These are phyloP conservation scores for Drosophila nr. fundita DNA, from an alignment of 2,888 invertebrate species.

Conservation along the genomic window DNA sequence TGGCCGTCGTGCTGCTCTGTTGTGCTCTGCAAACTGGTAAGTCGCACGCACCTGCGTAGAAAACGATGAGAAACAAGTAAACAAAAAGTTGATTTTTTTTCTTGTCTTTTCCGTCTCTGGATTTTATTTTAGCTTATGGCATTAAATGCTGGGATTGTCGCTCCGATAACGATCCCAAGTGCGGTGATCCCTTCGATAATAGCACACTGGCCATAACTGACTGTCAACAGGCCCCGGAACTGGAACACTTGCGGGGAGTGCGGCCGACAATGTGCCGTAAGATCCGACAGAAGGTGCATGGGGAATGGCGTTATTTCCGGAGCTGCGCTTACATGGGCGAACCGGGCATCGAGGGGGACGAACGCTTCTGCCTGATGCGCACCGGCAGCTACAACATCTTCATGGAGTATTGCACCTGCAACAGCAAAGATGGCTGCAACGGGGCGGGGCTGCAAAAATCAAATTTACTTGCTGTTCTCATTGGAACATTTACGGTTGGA, in stretches of 20 bases:
- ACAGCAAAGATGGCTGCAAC: constrained; percentile 96
- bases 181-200: constrained; percentile 96
- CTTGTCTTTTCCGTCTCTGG: not conserved
- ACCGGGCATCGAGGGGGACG: constrained; percentile 95
- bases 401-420: constrained; percentile 96
- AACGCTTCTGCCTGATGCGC: constrained; percentile 95
- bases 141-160: constrained; percentile 97
- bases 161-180: constrained; percentile 94
- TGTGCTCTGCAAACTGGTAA: constrained; percentile 67
- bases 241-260: constrained; percentile 89
- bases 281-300: constrained; percentile 95
- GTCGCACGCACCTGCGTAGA: constrained; percentile 42
- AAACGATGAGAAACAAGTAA: constrained; percentile 7
- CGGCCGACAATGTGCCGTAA: constrained; percentile 95
- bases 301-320: constrained; percentile 94
- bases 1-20: constrained; percentile 42
- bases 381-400: constrained; percentile 97
- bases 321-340: constrained; percentile 96
- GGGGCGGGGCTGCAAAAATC: constrained; percentile 86
- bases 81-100: not conserved
- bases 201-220: constrained; percentile 94
- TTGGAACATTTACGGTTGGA: constrained; percentile 53
- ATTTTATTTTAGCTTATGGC: constrained; percentile 85
- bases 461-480: constrained; percentile 37
- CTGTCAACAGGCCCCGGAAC: constrained; percentile 88